A percentile compares a stretch with the other conserved stretches of the same genome.
These are phyloP conservation scores for Eupleurogrammus muticus DNA, from an alignment of 2,797 vertebrate species.

Conservation along the genomic window DNA sequence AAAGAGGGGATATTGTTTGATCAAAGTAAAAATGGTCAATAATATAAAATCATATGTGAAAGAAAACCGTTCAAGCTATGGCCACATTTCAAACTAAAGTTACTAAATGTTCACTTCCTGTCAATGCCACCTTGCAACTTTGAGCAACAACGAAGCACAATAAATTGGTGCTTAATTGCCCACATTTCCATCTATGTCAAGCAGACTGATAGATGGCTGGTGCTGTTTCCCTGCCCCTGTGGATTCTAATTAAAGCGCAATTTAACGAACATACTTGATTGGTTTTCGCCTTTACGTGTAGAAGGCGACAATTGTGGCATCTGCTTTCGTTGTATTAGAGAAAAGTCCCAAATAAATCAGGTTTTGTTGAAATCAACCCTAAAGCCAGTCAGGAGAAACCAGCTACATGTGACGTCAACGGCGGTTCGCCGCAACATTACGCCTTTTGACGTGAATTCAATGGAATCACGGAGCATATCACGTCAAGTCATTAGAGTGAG, in stretches of 20 bases:
- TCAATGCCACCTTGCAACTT: neutral
- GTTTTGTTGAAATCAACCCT: neutral
- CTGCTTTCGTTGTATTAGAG: slow-evolving; percentile 1
- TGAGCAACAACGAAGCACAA: slow-evolving; percentile 33
- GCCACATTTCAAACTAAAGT: neutral
- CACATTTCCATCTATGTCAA: slow-evolving; percentile 44
- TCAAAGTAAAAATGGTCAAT: slow-evolving; percentile 1
- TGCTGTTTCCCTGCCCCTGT: slow-evolving; percentile 33
- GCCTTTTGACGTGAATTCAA: slow-evolving; percentile 45
- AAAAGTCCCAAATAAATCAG: neutral
- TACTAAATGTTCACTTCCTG: neutral
- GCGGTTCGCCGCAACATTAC: slow-evolving; percentile 1
- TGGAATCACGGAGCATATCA: slow-evolving; percentile 50
- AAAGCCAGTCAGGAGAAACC: too few species aligned
- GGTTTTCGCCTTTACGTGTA: slow-evolving; percentile 17
- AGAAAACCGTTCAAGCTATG: neutral
- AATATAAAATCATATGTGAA: neutral
- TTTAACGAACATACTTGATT: slow-evolving; percentile 35
- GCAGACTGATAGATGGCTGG: slow-evolving; percentile 42
- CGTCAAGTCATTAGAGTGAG: slow-evolving; percentile 52
- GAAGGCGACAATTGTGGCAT: slow-evolving; percentile 17
- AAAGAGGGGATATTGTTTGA: slow-evolving; percentile 5
- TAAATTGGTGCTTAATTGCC: slow-evolving; percentile 48
- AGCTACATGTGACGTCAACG: neutral
- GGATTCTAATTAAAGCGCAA: slow-evolving; percentile 51